These are phyloP conservation scores for Calephelis virginiensis DNA, from an alignment of 1,140 invertebrate species.

Conservation along the genomic window DNA sequence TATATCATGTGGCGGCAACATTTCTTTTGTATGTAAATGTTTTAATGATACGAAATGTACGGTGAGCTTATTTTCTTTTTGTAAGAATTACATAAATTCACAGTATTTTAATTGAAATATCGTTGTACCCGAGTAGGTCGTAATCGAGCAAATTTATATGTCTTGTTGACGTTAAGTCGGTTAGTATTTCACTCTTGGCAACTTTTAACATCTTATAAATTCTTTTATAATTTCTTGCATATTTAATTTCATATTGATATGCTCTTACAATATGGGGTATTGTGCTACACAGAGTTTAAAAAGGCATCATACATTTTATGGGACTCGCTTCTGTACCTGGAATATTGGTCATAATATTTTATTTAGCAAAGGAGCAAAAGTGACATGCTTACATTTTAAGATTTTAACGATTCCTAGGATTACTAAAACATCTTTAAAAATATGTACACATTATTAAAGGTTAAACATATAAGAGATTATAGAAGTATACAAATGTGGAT, in stretches of 20 bases:
- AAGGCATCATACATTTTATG: constrained; percentile 47
- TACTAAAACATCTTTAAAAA: neutral
- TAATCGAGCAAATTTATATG: constrained; percentile 45
- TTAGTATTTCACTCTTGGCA: neutral
- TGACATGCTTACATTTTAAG: constrained; percentile 31
- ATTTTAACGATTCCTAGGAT: constrained; percentile 36
- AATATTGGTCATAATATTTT: constrained; percentile 36
- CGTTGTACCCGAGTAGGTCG: constrained; percentile 5
- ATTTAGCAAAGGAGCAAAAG: constrained; percentile 27
- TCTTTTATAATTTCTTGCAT: neutral
- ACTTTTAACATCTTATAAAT: neutral
- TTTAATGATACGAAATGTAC: constrained; percentile 54
- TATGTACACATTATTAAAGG: too few relatives aligned
- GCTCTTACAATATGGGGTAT: constrained; percentile 51
- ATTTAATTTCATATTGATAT: neutral
- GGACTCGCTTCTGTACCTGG: constrained; percentile 39
- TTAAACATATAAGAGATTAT: too few relatives aligned
- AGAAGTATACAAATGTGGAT: too few relatives aligned
- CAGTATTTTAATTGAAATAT: constrained; percentile 30
- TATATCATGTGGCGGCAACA: constrained; percentile 67
- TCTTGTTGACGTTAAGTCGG: constrained; percentile 34
- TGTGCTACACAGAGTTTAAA: constrained; percentile 62
- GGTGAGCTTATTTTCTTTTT: neutral
- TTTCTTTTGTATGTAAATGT: constrained; percentile 70
- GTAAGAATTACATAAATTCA: constrained; percentile 10